Conservation (phyloP, 2,113 vertebrate genomes). For the Columba livia region DNA sequence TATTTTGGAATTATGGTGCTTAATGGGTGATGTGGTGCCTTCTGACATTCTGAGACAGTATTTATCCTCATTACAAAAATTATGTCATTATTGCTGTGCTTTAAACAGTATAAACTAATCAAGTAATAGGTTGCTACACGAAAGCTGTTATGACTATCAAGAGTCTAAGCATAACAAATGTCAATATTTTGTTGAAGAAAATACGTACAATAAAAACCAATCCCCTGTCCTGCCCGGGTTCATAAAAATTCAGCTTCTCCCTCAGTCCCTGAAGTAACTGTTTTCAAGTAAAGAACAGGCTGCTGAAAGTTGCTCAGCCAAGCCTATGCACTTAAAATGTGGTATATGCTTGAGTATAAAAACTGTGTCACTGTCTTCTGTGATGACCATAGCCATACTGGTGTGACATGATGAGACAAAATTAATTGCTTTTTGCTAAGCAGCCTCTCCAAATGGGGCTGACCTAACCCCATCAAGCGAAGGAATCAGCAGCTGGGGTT, state of each 20-base stretch:
- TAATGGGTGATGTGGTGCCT: neutral
- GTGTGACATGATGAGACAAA: neutral
- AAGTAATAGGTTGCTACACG: constrained; percentile 3
- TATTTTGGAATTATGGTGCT: constrained; percentile 29
- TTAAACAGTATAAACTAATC: neutral
- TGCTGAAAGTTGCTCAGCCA: neutral
- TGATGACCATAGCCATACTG: neutral
- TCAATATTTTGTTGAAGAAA: neutral
- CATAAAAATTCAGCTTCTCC: neutral
- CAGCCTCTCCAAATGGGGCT: neutral
- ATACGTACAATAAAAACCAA: neutral
- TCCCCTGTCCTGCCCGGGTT: neutral
- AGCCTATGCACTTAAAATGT: neutral
- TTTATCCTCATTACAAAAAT: constrained; percentile 27
- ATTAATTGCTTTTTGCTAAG: neutral
- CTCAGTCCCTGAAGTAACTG: neutral
- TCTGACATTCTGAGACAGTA: neutral
- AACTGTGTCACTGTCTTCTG: neutral
- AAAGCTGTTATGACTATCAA: neutral
- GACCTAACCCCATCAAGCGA: neutral
- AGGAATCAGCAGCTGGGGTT: neutral
- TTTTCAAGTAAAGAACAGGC: neutral
- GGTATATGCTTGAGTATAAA: neutral
- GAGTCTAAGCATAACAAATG: neutral
- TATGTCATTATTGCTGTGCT: neutral